A percentile compares a stretch with the other conserved stretches of the same genome.
phyloP scores from a whole-genome alignment of 92 coral and sea anemone genomes.

The Anthopleura xanthogrammica region DNA sequence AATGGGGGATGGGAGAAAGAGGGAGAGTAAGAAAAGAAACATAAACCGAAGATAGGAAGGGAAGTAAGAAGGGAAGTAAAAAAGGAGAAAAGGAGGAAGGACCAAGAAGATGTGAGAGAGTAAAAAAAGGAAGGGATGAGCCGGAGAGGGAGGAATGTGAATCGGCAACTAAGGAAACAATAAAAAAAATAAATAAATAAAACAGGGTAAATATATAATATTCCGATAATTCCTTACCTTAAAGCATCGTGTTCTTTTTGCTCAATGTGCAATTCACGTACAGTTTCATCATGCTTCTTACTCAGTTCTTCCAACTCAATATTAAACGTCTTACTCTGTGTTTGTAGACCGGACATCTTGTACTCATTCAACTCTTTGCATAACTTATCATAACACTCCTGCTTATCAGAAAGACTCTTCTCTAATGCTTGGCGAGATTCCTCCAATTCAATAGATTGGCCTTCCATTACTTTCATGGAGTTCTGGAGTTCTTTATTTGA shows the following conservation, averaged over 20 bases:
- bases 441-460: slow-evolving; percentile 19
- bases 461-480: slow-evolving; percentile 15
- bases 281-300: slow-evolving; percentile 22
- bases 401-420: slow-evolving; percentile 13
- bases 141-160: background rate
- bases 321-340: background rate
- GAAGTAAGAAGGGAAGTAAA: background rate
- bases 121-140: background rate
- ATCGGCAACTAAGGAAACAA: background rate
- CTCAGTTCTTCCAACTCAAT: slow-evolving; percentile 32
- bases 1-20: too few species aligned
- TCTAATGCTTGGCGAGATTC: slow-evolving; percentile 29
- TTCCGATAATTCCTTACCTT: background rate
- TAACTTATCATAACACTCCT: slow-evolving; percentile 21
- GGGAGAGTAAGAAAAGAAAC: too few species aligned
- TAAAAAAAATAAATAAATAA: background rate
- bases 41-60: too few species aligned
- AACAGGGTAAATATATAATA: background rate
- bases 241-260: slow-evolving; percentile 31
- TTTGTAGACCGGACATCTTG: background rate
- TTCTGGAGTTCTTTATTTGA: slow-evolving; percentile 18
- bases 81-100: background rate
- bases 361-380: slow-evolving; percentile 30
- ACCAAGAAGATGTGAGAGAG: background rate
- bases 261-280: slow-evolving; percentile 39